Base-by-base conservation (phyloP, 2,797 vertebrate species). In the Mus minutoides region DNA sequence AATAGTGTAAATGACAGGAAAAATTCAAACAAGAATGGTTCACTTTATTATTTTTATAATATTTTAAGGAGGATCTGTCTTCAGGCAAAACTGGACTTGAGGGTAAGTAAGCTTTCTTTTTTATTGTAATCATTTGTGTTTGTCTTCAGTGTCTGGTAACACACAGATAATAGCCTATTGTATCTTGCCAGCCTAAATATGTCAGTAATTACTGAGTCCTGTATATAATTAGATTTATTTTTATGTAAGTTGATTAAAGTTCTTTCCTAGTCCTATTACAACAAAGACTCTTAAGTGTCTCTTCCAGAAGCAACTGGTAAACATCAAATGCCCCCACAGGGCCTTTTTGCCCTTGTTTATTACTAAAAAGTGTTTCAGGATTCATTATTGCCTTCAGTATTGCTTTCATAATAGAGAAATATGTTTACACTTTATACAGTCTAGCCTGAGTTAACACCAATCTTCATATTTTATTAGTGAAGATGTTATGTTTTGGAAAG, bases 351-450 rank as follows among this genome's bases (percentile, higher is more conserved):
- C 37, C 26, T 80, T 82, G 21, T 69, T 6, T 17, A 73, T 71
- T n/a, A 58, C 14, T 46, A 22, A 26, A 77, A 77, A 71, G 52
- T 52, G 2, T 77, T 90, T 87, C 54, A 46, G 7, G 69, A 69
- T 80, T 71, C 37, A 54, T 69, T 46, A 69, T 37, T 75, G 49
- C 31, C 37, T 96, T 90, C 62, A 56, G 14, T 92, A 82, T 79
- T 62, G 7, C 11, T 90, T 92, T 90, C 13, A 83, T 62, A 87
- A 58, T 16, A 82, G n/a, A 40, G n/a, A 73, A 62, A 69, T 82
- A 31, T 79, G 34, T 77, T 92, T 90, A 46, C 5, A 71, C 77
- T 87, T 93, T 73, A 78, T 73, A 95, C 86, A 94, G 49, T 49
- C 13, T 26, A 88, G 40, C 21, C 4, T 22, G 31, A 92, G 21